Evolutionary conservation across 1,140 invertebrate genomes (phyloP), one percentile per base, ranked within the genome.

Genomic region (Eurosta solidaginis): DNA sequence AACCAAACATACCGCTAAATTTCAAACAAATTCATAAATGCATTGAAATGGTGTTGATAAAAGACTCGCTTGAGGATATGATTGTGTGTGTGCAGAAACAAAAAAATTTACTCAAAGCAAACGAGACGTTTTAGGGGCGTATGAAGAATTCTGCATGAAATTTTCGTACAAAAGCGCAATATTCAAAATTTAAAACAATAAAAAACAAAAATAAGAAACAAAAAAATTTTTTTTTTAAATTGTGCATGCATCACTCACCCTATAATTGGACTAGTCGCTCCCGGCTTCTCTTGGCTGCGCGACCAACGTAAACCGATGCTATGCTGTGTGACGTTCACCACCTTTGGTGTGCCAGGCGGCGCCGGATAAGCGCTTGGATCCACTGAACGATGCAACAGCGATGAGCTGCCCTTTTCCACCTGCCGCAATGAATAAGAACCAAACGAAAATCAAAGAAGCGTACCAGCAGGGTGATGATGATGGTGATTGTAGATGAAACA

Each of bases 261-360:
- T 77, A 87, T 84, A 6, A 88, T 85, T 12, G 86, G 84, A 27
- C 84, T 88, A 47, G 90, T 90, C 80, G 90, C 90, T 82, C 90
- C 89, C 45, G 89, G 87, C 78, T 90, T 90, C 78, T 88, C 90
- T 79, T 89, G 89, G 52, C 89, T 91, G 82, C 92, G 90, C 79
- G 90, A 90, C 96, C 97, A 98, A 0, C 93, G 91, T 25, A 98
- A 88, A 2, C 94, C 94, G 10, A 97, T 91, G 47, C 92, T 92
- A 3, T 91, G 93, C 81, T 94, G 92, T 1, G 94, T 95, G 1
- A 93, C 91, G 85, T 97, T 97, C 14, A 94, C 89, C 2, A 96
- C 91, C 79, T 92, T 89, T 2, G 93, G 93, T 74, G 91, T 91
- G 49, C 90, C 90, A 1, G 96, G 96, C 36, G 94, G 91, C 45